Percentiles rank a stretch among this genome's conserved stretches.
phyloP scores from a whole-genome alignment of 1,140 invertebrate genomes.

The Adoxophyes honmai region DNA sequence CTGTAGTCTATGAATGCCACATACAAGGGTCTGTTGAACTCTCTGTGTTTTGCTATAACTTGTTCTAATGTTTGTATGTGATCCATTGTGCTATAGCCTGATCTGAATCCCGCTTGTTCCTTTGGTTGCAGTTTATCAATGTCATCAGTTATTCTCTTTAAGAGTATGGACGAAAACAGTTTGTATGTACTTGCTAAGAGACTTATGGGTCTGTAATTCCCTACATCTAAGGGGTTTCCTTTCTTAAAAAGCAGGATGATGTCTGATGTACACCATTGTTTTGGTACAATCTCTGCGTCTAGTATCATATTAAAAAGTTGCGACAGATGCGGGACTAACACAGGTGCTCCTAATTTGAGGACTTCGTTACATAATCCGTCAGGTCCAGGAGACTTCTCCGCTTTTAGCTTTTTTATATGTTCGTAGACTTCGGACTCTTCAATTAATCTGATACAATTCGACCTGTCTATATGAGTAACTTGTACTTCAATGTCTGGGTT shows the following conservation, averaged over 20 bases:
- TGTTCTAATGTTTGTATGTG: conserved; percentile 22
- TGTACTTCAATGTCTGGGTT: background rate
- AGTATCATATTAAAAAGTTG: background rate
- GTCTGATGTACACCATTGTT: conserved; percentile 16
- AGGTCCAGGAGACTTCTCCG: background rate
- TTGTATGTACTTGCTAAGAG: conserved; percentile 23
- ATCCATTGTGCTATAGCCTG: conserved; percentile 25
- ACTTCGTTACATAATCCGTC: background rate
- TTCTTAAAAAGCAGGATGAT: conserved; percentile 27
- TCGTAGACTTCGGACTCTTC: background rate
- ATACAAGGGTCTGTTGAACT: conserved; percentile 19
- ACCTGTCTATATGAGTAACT: background rate
- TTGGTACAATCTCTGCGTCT: conserved; percentile 15
- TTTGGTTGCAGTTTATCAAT: conserved; percentile 27
- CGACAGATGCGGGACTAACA: background rate
- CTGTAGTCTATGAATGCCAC: conserved; percentile 18
- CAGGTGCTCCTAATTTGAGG: background rate
- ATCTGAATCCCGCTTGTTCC: conserved; percentile 37
- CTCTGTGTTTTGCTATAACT: conserved; percentile 22
- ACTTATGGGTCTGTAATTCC: conserved; percentile 34
- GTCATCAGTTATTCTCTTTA: background rate
- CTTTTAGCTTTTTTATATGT: background rate
- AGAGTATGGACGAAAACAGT: conserved; percentile 22
- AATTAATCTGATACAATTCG: background rate
- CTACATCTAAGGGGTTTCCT: conserved; percentile 20